Conservation (phyloP, 2,888 invertebrate species). For the Drosophila kambysellisi region DNA sequence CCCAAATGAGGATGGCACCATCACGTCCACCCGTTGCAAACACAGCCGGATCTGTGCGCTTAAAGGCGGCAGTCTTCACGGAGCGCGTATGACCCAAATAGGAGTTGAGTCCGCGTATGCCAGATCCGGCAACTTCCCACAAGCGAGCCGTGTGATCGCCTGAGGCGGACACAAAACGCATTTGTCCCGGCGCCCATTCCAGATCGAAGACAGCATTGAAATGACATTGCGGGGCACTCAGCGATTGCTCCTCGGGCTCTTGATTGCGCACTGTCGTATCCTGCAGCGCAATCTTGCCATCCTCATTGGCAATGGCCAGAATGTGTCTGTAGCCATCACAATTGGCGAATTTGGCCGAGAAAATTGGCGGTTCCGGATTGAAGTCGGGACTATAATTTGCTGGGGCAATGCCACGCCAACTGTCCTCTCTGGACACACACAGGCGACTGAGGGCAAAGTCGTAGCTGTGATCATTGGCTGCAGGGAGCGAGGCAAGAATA, state of each 20-base stretch:
- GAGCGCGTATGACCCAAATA: conserved; percentile 93
- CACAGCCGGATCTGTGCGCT: conserved; percentile 89
- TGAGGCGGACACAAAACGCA: conserved; percentile 93
- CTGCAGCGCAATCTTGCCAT: conserved; percentile 88
- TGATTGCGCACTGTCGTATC: conserved; percentile 85
- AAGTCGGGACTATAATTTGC: conserved; percentile 86
- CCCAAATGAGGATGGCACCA: conserved; percentile 95
- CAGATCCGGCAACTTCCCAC: conserved; percentile 89
- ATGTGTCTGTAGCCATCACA: conserved; percentile 89
- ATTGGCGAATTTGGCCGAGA: conserved; percentile 92
- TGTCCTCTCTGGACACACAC: conserved; percentile 88
- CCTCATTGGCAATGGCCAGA: conserved; percentile 94
- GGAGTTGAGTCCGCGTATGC: conserved; percentile 85
- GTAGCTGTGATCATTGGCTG: conserved; percentile 87
- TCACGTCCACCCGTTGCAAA: conserved; percentile 96
- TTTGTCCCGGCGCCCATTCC: conserved; percentile 92
- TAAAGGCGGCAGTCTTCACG: conserved; percentile 92
- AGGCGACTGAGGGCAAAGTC: conserved; percentile 88
- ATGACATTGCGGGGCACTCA: conserved; percentile 88
- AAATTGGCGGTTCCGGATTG: conserved; percentile 90
- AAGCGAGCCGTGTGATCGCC: conserved; percentile 93
- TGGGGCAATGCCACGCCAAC: conserved; percentile 88
- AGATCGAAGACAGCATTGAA: conserved; percentile 96
- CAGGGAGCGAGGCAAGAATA: conserved; percentile 43
- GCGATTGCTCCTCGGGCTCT: conserved; percentile 83